Evolutionary conservation across 2,797 vertebrate species (phyloP).

Genomic region (Artibeus jamaicensis): DNA sequence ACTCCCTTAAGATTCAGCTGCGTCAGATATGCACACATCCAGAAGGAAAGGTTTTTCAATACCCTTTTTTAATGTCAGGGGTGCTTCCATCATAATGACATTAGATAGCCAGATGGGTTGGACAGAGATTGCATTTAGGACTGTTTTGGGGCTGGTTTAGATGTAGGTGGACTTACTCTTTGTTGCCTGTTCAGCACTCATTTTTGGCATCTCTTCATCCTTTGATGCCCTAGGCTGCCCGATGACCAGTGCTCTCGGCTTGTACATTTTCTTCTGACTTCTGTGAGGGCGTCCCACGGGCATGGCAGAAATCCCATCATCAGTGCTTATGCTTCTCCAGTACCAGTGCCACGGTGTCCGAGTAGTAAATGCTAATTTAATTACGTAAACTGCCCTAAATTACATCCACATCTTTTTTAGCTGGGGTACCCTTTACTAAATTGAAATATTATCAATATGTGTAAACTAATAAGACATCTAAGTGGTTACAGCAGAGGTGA

Average conservation of each 20-base stretch:
- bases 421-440: not conserved
- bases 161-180: not conserved
- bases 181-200: not conserved
- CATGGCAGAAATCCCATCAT: not conserved
- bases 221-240: not conserved
- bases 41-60: not conserved
- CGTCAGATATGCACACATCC: not conserved
- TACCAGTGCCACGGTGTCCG: not conserved
- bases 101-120: not conserved
- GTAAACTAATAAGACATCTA: not conserved
- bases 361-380: not conserved
- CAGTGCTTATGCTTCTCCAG: not conserved
- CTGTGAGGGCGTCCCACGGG: too few species aligned
- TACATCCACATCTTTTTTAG: not conserved
- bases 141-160: not conserved
- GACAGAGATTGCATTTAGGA: not conserved
- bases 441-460: not conserved
- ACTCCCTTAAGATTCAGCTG: conserved; percentile 38
- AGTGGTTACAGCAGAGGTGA: not conserved
- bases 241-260: not conserved
- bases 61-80: not conserved
- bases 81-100: not conserved
- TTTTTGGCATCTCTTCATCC: not conserved
- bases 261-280: not conserved
- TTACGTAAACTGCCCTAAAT: not conserved